These are phyloP conservation scores for Melinaea menophilus DNA, from an alignment of 2,888 invertebrate species.

Conservation along the genomic window DNA sequence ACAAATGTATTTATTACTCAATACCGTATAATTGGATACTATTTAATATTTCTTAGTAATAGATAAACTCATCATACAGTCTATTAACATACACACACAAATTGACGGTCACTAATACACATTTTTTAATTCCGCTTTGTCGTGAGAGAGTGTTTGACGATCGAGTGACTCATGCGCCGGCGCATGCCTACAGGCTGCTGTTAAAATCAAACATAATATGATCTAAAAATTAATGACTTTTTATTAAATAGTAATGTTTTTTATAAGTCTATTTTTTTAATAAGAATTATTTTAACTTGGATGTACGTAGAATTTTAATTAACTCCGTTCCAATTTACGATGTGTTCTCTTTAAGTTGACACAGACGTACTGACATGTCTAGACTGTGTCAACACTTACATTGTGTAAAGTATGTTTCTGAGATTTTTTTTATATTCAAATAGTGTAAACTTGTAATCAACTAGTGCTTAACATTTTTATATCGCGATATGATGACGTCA, in stretches of 20 bases:
- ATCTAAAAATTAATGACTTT: not conserved
- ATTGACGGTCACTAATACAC: conserved; percentile 45
- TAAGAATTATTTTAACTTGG: not conserved
- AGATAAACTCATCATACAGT: conserved; percentile 13
- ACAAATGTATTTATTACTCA: no score
- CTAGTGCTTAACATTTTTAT: no score
- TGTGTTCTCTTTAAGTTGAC: conserved; percentile 34
- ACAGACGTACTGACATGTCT: conserved; percentile 43
- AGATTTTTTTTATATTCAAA: not conserved
- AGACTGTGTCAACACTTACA: conserved; percentile 33
- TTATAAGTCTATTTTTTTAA: not conserved
- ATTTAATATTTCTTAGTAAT: conserved; percentile 6
- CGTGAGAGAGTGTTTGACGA: conserved; percentile 73
- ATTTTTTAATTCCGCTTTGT: conserved; percentile 60
- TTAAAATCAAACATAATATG: conserved; percentile 3
- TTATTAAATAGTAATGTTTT: not conserved
- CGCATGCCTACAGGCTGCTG: conserved; percentile 27
- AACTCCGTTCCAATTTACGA: conserved; percentile 16
- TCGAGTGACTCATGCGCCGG: conserved; percentile 60
- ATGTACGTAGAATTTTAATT: not conserved
- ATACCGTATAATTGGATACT: no score
- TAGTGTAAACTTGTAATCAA: no score
- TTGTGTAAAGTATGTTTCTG: not conserved
- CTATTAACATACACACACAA: conserved; percentile 40
- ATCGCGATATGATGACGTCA: not conserved